Percentiles rank a stretch among this genome's conserved stretches.
Conservation (phyloP, 2,797 vertebrate genomes). For the Neosilurus mollespiculum region DNA sequence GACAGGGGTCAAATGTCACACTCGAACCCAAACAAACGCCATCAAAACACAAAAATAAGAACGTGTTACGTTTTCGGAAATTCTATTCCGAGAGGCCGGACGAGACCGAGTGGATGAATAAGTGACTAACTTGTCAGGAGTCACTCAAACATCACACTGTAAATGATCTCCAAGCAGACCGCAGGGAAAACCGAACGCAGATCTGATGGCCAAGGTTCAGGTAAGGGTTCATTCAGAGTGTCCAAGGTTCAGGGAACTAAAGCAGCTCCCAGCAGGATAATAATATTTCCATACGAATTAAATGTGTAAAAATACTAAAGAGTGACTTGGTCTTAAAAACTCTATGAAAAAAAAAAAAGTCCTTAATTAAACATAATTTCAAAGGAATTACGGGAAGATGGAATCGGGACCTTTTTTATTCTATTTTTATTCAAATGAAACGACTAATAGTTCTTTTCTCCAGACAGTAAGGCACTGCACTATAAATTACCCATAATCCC, state of each 20-base stretch:
- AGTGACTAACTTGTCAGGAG: conserved; percentile 53
- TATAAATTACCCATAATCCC: conserved; percentile 5
- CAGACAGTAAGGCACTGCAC: too few relatives aligned
- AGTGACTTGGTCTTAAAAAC: not conserved
- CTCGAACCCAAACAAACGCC: conserved; percentile 66
- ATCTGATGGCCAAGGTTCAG: conserved; percentile 27
- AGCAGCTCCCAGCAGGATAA: not conserved
- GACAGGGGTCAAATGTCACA: conserved; percentile 78
- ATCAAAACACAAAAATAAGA: conserved; percentile 42
- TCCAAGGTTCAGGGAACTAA: conserved; percentile 9
- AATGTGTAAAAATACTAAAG: conserved; percentile 8
- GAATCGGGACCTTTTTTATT: not conserved
- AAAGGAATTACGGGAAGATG: conserved; percentile 11
- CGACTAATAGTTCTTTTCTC: not conserved
- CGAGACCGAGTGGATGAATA: conserved; percentile 42
- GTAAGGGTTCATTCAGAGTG: not conserved
- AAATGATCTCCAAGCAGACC: conserved; percentile 42
- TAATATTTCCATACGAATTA: not conserved
- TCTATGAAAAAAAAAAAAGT: not conserved
- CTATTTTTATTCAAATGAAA: not conserved
- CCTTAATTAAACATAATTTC: not conserved
- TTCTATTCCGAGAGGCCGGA: conserved; percentile 36
- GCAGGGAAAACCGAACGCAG: conserved; percentile 4
- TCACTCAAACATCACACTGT: conserved; percentile 45
- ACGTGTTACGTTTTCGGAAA: conserved; percentile 47